These are phyloP conservation scores for Petromus typicus DNA, from an alignment of 2,113 vertebrate species.

Conservation along the genomic window DNA sequence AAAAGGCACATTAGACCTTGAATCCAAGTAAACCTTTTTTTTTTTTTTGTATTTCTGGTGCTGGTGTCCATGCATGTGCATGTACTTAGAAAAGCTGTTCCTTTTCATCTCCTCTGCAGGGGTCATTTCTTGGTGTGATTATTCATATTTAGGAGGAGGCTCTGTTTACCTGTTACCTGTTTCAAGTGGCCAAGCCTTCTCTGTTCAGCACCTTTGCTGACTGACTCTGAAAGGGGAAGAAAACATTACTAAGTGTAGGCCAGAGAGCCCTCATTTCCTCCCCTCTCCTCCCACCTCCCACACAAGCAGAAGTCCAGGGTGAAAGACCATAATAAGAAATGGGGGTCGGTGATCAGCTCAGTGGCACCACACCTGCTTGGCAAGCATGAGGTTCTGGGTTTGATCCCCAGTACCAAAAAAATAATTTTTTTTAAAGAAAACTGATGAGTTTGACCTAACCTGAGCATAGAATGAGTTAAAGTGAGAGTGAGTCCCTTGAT, in stretches of 20 bases:
- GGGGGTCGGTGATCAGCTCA: too few relatives aligned
- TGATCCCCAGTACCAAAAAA: too few relatives aligned
- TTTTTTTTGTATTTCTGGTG: not conserved
- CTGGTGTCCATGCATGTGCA: not conserved
- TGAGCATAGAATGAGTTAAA: not conserved
- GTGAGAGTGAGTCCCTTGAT: not conserved
- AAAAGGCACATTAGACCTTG: not conserved
- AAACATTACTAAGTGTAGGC: conserved; percentile 2
- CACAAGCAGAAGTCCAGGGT: not conserved
- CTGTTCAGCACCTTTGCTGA: conserved; percentile 10
- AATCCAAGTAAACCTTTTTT: not conserved
- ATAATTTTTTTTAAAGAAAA: too few relatives aligned
- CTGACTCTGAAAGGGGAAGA: conserved; percentile 56
- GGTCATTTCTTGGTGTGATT: not conserved
- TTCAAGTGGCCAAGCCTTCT: not conserved
- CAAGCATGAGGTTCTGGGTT: too few relatives aligned
- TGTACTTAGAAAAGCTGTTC: not conserved
- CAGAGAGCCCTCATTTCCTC: conserved; percentile 53
- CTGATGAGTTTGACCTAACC: too few relatives aligned
- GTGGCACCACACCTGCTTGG: too few relatives aligned
- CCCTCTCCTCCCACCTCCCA: conserved; percentile 35
- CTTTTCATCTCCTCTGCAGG: not conserved
- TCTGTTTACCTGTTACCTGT: not conserved
- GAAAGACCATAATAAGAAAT: too few relatives aligned
- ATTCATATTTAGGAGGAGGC: not conserved